Conservation (phyloP, 2,113 vertebrate species). For the Vidua chalybeata region DNA sequence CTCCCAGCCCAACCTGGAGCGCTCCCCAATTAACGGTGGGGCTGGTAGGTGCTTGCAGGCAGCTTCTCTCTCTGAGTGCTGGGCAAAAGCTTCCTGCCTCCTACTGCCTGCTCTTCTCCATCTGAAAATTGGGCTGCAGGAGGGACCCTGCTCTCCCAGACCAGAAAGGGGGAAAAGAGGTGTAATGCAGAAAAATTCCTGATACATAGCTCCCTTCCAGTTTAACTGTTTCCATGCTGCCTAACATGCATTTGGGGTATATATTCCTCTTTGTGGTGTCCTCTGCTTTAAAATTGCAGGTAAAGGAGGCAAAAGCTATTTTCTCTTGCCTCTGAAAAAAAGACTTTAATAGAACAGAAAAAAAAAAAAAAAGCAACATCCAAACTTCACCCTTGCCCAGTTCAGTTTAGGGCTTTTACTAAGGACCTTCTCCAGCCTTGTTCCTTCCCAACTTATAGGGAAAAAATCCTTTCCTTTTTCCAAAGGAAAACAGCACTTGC, state of each 20-base stretch:
- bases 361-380: not conserved
- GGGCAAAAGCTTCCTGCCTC: not conserved
- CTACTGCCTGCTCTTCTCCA: not conserved
- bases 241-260: not conserved
- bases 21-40: not conserved
- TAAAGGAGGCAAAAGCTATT: not conserved
- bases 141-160: not conserved
- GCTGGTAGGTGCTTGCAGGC: not conserved
- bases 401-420: not conserved
- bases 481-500: not conserved
- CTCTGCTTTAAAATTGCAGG: not conserved
- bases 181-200: not conserved
- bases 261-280: not conserved
- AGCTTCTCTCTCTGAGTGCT: not conserved
- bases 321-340: not conserved
- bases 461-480: not conserved
- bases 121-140: not conserved
- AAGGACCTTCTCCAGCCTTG: not conserved
- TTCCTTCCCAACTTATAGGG: not conserved
- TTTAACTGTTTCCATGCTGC: not conserved
- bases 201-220: not conserved
- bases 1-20: slow-evolving; percentile 32
- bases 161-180: not conserved
- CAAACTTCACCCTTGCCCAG: not conserved
- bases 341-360: not conserved